Base-by-base conservation (phyloP, 2,888 invertebrate species). In the Hydrotaea cyrtoneurina region DNA sequence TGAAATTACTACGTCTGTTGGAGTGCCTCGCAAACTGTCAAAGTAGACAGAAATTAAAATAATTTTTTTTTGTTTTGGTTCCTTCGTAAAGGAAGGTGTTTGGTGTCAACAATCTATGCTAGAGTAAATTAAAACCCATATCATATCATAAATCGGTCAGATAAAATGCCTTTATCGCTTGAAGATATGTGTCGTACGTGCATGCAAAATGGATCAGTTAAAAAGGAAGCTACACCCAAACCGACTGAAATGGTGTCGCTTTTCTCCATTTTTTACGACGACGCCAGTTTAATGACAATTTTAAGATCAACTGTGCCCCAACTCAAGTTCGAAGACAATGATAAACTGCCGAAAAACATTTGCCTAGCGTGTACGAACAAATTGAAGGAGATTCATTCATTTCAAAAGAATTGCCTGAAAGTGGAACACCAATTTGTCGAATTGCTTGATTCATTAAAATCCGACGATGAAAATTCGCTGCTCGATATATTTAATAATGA, bases 181-280 rank as follows among this genome's bases (percentile, higher is more conserved):
- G 76, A 74, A 57, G 73, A 69, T 19, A 79, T 82, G 43, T 83
- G 83, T 53, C 83, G 83, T 13, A 80, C 83, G 10, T 83, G 83
- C 31, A 73, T 83, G 73, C 4, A 69, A 0, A 55, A 66, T 43
- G 77, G 53, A 13, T 39, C 36, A 23, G 57, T 57, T 1, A 19
- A 72, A 36, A 17, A 11, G 21, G 53, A 62, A 15, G 21, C 23
- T 4, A 4, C 31, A 31, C 31, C 31, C 7, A 31, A 31, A 31
- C n/a, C n/a, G n/a, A n/a, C n/a, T n/a, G n/a, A n/a, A n/a, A n/a
- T n/a, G n/a, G n/a, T n/a, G n/a, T n/a, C n/a, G n/a, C n/a, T n/a
- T n/a, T n/a, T n/a, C n/a, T n/a, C n/a, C n/a, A n/a, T n/a, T n/a
- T n/a, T n/a, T n/a, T n/a, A n/a, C n/a, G 1, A 11, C 5, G n/a